Evolutionary conservation across 2,888 invertebrate genomes (phyloP).

Genomic region (Caenorhabditis angaria): DNA sequence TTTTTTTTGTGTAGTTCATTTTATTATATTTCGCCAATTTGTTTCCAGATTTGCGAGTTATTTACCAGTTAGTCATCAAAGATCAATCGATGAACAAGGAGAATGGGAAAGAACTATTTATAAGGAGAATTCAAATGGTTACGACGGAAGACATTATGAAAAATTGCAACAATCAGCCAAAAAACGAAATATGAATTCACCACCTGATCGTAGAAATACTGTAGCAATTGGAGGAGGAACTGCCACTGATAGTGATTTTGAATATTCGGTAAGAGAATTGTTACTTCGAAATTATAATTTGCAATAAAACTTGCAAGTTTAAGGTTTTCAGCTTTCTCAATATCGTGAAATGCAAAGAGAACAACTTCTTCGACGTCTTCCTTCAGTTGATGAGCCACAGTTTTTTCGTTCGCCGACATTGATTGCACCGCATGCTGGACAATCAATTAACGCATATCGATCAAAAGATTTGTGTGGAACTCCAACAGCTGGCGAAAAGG

Average conservation of each 20-base stretch:
- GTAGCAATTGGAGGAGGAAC: slow-evolving; percentile 8
- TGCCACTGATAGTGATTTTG: slow-evolving; percentile 17
- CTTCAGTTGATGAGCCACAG: slow-evolving; percentile 33
- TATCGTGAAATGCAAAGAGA: slow-evolving; percentile 45
- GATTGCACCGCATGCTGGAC: slow-evolving; percentile 40
- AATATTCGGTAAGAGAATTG: slow-evolving; percentile 16
- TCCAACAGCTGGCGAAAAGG: slow-evolving; percentile 28
- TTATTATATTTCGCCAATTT: not conserved
- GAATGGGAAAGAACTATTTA: slow-evolving; percentile 9
- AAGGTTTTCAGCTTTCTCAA: slow-evolving; percentile 13
- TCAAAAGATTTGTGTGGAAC: slow-evolving; percentile 21
- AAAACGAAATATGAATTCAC: not conserved
- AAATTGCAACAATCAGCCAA: not conserved
- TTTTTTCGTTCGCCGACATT: slow-evolving; percentile 35
- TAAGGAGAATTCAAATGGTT: not conserved
- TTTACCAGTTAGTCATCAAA: slow-evolving; percentile 2
- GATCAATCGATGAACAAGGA: not conserved
- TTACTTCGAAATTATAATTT: no score
- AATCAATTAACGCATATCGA: slow-evolving; percentile 29
- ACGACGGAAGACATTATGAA: not conserved
- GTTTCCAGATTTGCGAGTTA: not conserved
- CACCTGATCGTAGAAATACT: slow-evolving; percentile 24
- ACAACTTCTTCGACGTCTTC: slow-evolving; percentile 25
- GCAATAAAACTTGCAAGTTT: not conserved
- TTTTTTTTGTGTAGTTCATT: not conserved